Evolutionary conservation across 2,113 vertebrate species (phyloP).

Genomic region (Cathartes aura): DNA sequence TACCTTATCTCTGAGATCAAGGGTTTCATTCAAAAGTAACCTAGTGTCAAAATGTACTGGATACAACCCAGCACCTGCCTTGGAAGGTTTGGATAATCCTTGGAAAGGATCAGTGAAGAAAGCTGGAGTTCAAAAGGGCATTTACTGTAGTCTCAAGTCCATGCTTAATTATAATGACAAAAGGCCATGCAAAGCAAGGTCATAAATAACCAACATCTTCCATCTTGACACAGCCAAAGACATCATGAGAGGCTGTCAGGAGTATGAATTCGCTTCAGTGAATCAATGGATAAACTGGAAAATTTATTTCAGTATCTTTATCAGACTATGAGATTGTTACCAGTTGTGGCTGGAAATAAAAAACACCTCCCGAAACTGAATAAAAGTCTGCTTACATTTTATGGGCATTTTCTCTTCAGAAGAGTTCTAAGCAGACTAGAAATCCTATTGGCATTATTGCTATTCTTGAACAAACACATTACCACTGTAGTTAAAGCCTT

Average conservation of each 20-base stretch:
- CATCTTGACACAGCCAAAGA: not conserved
- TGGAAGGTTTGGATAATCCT: not conserved
- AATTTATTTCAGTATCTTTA: not conserved
- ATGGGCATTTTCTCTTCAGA: not conserved
- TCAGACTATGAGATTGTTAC: not conserved
- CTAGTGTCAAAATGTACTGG: not conserved
- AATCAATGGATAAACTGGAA: not conserved
- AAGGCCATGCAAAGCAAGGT: not conserved
- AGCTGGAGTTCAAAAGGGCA: not conserved
- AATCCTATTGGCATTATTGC: not conserved
- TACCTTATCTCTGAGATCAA: not conserved
- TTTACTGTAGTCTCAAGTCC: not conserved
- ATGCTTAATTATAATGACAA: not conserved
- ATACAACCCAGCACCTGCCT: not conserved
- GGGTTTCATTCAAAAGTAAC: not conserved
- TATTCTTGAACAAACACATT: not conserved
- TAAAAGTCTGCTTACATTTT: not conserved
- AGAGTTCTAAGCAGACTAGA: not conserved
- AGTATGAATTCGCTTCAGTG: not conserved
- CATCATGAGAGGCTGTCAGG: not conserved
- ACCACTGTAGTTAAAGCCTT: not conserved
- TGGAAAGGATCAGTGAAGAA: not conserved
- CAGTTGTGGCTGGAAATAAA: not conserved
- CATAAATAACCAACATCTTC: not conserved
- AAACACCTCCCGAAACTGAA: not conserved